Base-by-base conservation (phyloP, 2,888 invertebrate species). In the Amiota minor region DNA sequence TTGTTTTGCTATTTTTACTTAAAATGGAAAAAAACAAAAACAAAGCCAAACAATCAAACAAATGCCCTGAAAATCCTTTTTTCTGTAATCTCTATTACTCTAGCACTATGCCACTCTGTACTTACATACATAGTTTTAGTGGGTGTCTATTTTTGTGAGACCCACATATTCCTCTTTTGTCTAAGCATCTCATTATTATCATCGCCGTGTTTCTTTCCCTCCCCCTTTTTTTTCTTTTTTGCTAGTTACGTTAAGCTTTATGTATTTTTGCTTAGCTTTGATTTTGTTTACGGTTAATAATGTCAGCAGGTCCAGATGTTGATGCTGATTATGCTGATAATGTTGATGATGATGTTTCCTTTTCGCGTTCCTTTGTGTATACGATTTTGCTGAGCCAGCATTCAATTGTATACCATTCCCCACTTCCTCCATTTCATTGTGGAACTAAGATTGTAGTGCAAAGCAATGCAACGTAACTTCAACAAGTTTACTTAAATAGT, bases 1-100 rank as follows among this genome's bases (percentile, higher is more conserved):
- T 59, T 59, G 20, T 59, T 59, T 20, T 18, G 6, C 6, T 35
- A 59, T 59, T 59, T 59, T 59, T 11, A 20, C 59, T 59, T 59
- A 18, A n/a, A 20, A 11, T 18, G 20, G 16, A 18, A 59, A 55
- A 55, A 56, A 56, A 56, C 56, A 56, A 16, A 56, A 56, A 16
- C 16, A 56, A 16, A 14, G 10, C 9, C 18, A 20, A 53, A 35
- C 35, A 35, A 35, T 35, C 35, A 35, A 35, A 35, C 35, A 35
- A 35, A 35, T 35, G 6, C 2, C 35, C 35, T 6, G 35, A 35
- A 35, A 35, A 35, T 35, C 35, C 6, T 35, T 16, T n/a, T 9
- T 53, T 53, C 16, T 1, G 10, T 53, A 53, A 8, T 10, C 53
- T 53, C 16, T 53, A 35, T 53, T 8, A 9, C 53, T 16, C n/a